Base-by-base conservation (phyloP, 1,140 invertebrate species). In the Phymorhynchus buccinoides region DNA sequence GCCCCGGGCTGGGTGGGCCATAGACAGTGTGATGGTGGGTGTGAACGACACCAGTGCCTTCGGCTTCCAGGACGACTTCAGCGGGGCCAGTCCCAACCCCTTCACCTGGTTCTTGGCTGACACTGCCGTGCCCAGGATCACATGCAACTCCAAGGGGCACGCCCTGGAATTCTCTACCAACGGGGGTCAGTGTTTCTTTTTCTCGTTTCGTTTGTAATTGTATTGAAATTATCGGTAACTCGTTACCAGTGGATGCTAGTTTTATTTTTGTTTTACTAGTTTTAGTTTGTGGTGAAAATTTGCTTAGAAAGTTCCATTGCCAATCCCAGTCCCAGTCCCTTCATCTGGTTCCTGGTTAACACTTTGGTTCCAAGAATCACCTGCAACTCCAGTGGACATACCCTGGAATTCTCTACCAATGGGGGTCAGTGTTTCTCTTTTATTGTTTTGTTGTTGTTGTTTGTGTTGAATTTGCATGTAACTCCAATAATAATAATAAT, bases 11-110 rank as follows among this genome's bases (percentile, higher is more conserved):
- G 89, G 93, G 42, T 94, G 93, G 93, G 92, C 92, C 3, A 85
- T 94, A 3, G 93, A 94, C 86, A 93, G 93, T 88, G 90, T 94
- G 0, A 86, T 93, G 35, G 89, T 94, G 62, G 92, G 91, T 66
- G 90, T 92, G 1, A 93, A 93, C 87, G 92, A 94, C 56, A 92
- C 90, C 27, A 93, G 90, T 88, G 77, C 86, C 79, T 84, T 87
- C 27, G 90, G 89, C 39, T 94, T 94, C 82, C 90, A 93, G 77
- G 93, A 94, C 84, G 89, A 91, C 82, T 94, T 94, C 81, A 88
- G 87, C 85, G 89, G 90, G 39, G 4, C 92, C 88, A 90, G 89
- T 62, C 91, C 91, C 37, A 88, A 92, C 80, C 90, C 90, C 16
- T 84, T 90, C 44, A 91, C 90, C 66, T 94, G 93, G 93, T 92